Evolutionary conservation across 2,797 vertebrate genomes (phyloP).

Genomic region (Channa striata): DNA sequence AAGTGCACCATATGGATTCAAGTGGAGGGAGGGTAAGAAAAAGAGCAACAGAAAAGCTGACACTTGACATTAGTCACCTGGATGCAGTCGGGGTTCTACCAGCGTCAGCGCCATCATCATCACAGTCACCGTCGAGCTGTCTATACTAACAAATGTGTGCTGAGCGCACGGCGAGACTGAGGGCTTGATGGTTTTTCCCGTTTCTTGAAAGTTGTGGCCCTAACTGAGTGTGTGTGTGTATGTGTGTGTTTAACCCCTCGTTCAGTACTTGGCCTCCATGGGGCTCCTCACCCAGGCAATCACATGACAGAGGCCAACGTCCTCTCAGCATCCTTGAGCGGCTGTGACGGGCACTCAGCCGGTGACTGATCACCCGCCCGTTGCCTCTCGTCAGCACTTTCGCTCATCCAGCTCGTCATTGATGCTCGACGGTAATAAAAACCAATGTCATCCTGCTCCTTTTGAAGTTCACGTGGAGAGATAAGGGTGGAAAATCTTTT

Average conservation of each 20-base stretch:
- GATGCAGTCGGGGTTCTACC: conserved; percentile 37
- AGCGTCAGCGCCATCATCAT: conserved; percentile 32
- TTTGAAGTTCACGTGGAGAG: conserved; percentile 73
- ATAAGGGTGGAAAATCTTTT: conserved; percentile 69
- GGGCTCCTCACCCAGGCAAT: conserved; percentile 60
- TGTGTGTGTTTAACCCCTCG: conserved; percentile 67
- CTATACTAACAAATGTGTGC: conserved; percentile 36
- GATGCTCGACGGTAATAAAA: conserved; percentile 76
- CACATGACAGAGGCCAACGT: conserved; percentile 70
- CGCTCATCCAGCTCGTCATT: conserved; percentile 72
- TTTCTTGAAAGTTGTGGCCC: conserved; percentile 28
- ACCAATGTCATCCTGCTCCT: conserved; percentile 80
- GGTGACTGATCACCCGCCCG: conserved; percentile 70
- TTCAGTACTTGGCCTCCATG: conserved; percentile 41
- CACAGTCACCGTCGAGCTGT: conserved; percentile 37
- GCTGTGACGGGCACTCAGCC: conserved; percentile 73
- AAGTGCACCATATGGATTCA: conserved; percentile 49
- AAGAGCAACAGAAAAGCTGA: conserved; percentile 52
- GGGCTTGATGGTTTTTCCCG: conserved; percentile 12
- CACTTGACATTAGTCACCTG: conserved; percentile 76
- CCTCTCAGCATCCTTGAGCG: conserved; percentile 81
- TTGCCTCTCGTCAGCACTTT: conserved; percentile 81
- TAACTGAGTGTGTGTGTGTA: conserved; percentile 12
- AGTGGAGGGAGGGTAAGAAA: conserved; percentile 22
- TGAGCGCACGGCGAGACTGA: not conserved